Evolutionary conservation across 2,113 vertebrate genomes (phyloP), one percentile per base, ranked within the genome.

Genomic region (Panthera uncia): DNA sequence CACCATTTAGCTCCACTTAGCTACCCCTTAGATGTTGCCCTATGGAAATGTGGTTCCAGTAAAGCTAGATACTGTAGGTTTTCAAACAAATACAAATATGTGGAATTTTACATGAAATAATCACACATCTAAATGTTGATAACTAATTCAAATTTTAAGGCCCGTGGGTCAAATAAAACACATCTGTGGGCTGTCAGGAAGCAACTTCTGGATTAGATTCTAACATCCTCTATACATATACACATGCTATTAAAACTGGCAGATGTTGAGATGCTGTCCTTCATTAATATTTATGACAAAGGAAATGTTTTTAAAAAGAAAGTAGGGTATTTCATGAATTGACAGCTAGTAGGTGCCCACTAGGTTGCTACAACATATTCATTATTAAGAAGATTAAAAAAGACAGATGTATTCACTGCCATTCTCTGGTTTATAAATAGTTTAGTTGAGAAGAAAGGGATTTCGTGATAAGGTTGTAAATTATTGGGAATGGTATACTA

Each of bases 211-310:
- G 18, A 52, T 81, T 76, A 66, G 85, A 89, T 41, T 57, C 45
- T 27, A 23, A 82, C 15, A 78, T 27, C 57, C 14, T n/a, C 23
- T 36, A 12, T 23, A 65, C 15, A n/a, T 74, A 9, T 2, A 16
- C 0, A 55, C 52, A 12, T 87, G 31, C 45, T 80, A 88, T 55
- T 79, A 84, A 81, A 93, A 73, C 63, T 73, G 25, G 66, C 68
- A 13, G 33, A n/a, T 84, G 76, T 25, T 65, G 85, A 91, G 80
- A 93, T 45, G 38, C 25, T 89, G 7, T 73, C 38, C 15, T 91
- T 93, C 48, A 91, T 86, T 19, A 84, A 78, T 85, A 91, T 57
- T 95, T 79, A 91, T 74, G 81, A 76, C 80, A 71, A 55, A 97
- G 57, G 9, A 85, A 74, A 69, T 38, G 0, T 23, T 68, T 81